Evolutionary conservation across 2,113 vertebrate genomes (phyloP), one percentile per base, ranked within the genome.

Genomic region (Podocnemis expansa): DNA sequence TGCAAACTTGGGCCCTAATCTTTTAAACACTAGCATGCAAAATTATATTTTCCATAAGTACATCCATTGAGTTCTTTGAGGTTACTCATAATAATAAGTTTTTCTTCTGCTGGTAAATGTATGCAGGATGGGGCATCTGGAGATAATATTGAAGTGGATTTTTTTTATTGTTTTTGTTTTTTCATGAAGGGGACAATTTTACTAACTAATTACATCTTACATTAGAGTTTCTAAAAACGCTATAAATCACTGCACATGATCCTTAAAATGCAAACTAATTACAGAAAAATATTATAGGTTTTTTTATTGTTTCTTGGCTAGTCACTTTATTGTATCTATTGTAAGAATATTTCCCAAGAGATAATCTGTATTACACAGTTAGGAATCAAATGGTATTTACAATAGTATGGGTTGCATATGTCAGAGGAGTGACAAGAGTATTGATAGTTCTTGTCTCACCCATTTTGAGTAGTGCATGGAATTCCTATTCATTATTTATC

Each of bases 191-290:
- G 31, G 16, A 27, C 17, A 9, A 90, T 84, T 51, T 17, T 73
- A 70, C 41, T 24, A 76, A 84, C 41, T 24, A 76, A 76, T 76
- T 45, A 22, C 70, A 27, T 78, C 80, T 91, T 90, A 89, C 87
- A 96, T 91, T 93, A 91, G 94, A 85, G 58, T 19, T 90, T 80
- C 91, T 78, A 67, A 80, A 93, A 93, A 80, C 83, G 94, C 78
- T 96, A 54, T 84, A 67, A 89, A 90, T 90, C 91, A 83, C 88
- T 88, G 73, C 83, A 78, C 76, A 63, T 90, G 51, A 58, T 93
- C 82, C 56, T 92, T 79, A 25, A 54, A 79, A 94, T 87, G 88
- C 82, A 89, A 76, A 76, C 11, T 13, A 25, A 75, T 43, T 43
- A 85, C 88, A 93, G 79, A 73, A 52, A 93, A 38, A 47, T 17